Percentiles rank a stretch among this genome's conserved stretches.
phyloP scores from a whole-genome alignment of 2,797 vertebrate species.

The Galago senegalensis region DNA sequence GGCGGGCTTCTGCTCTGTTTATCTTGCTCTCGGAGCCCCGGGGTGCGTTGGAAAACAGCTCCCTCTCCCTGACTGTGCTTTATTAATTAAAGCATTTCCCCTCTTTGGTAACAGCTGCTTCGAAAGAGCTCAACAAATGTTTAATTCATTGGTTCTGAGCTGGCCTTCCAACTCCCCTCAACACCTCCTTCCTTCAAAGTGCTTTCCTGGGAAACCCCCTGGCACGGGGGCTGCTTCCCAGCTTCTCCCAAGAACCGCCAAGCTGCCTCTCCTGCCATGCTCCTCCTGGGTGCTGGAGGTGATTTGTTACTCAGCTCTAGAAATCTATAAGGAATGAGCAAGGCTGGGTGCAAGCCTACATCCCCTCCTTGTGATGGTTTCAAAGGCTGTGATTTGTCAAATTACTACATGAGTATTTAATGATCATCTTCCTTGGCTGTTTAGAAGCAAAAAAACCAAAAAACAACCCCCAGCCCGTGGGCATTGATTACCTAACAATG shows the following conservation, averaged over 20 bases:
- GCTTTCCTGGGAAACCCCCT: slow-evolving; percentile 80
- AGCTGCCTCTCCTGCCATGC: slow-evolving; percentile 52
- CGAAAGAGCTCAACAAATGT: slow-evolving; percentile 77
- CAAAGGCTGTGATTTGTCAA: slow-evolving; percentile 75
- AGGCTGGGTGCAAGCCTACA: slow-evolving; percentile 67
- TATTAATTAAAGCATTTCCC: slow-evolving; percentile 86
- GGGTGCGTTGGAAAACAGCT: slow-evolving; percentile 67
- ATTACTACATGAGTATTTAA: slow-evolving; percentile 81
- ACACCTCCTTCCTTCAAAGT: slow-evolving; percentile 64
- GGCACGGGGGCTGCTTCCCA: slow-evolving; percentile 21
- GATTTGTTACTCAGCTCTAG: slow-evolving; percentile 77
- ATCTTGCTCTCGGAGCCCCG: slow-evolving; percentile 63
- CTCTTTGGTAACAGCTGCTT: slow-evolving; percentile 76
- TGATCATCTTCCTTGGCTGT: slow-evolving; percentile 69
- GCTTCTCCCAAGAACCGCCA: not conserved
- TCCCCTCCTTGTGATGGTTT: slow-evolving; percentile 43
- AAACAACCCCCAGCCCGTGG: not conserved
- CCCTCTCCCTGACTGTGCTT: slow-evolving; percentile 50
- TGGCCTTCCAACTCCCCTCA: not conserved
- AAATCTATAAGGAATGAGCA: slow-evolving; percentile 63
- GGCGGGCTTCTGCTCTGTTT: slow-evolving; percentile 74
- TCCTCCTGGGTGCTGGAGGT: slow-evolving; percentile 65
- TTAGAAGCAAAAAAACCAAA: slow-evolving; percentile 73
- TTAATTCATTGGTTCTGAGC: slow-evolving; percentile 83
- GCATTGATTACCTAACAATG: slow-evolving; percentile 79